Percentiles rank a stretch among this genome's conserved stretches.
phyloP scores from a whole-genome alignment of 2,113 vertebrate genomes.

The Natator depressus region DNA sequence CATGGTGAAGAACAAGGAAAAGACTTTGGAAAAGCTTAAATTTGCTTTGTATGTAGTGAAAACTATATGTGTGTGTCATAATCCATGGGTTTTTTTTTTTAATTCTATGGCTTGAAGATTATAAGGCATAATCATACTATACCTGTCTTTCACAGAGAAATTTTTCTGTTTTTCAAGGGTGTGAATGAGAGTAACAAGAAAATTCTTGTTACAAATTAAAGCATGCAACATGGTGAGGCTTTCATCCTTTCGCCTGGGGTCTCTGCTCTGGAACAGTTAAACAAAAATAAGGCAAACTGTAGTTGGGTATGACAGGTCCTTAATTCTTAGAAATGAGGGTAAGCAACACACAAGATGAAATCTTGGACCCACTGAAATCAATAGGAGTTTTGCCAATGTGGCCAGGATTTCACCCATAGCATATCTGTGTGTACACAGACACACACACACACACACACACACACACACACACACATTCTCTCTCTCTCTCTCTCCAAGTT shows the following conservation, averaged over 20 bases:
- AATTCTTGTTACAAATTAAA: slow-evolving; percentile 84
- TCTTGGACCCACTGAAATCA: slow-evolving; percentile 3
- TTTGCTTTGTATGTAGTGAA: slow-evolving; percentile 10
- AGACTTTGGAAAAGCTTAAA: background rate
- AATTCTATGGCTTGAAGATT: slow-evolving; percentile 53
- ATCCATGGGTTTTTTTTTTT: background rate
- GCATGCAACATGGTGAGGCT: slow-evolving; percentile 79
- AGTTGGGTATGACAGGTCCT: slow-evolving; percentile 3
- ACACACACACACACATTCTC: background rate
- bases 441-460: background rate
- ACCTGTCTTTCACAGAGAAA: slow-evolving; percentile 86
- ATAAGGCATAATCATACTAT: slow-evolving; percentile 63
- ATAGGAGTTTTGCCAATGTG: background rate
- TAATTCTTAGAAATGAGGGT: slow-evolving; percentile 43
- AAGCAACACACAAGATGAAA: slow-evolving; percentile 26
- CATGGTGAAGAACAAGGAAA: slow-evolving; percentile 33
- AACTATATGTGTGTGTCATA: slow-evolving; percentile 13
- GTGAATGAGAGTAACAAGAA: slow-evolving; percentile 84
- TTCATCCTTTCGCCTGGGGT: slow-evolving; percentile 77
- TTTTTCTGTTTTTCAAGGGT: slow-evolving; percentile 86
- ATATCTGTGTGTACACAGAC: background rate
- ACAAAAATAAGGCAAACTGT: slow-evolving; percentile 53
- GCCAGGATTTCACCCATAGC: background rate
- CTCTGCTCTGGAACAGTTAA: slow-evolving; percentile 78
- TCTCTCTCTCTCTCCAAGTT: background rate